Evolutionary conservation across 2,797 vertebrate genomes (phyloP).

Genomic region (Gallirallus australis): DNA sequence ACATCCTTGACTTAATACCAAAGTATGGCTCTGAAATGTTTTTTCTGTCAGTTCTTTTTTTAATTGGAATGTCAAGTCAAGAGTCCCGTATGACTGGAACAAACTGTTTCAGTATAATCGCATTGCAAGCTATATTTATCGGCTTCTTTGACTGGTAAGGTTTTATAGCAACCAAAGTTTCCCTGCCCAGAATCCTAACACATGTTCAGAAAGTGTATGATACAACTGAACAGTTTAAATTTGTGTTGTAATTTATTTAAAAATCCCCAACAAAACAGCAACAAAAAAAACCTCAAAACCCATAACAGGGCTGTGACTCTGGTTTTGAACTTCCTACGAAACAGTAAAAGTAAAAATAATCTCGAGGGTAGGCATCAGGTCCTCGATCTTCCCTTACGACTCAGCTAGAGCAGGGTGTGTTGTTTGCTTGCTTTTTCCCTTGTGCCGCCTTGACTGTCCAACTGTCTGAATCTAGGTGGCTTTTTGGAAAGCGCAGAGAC

Average conservation of each 20-base stretch:
- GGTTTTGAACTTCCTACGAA: neutral
- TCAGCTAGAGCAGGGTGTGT: neutral
- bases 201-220: slow-evolving; percentile 1
- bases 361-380: neutral
- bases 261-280: neutral
- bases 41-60: slow-evolving; percentile 55
- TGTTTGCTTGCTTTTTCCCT: neutral
- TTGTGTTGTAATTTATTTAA: neutral
- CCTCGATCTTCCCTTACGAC: neutral
- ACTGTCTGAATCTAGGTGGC: neutral
- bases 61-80: slow-evolving; percentile 57
- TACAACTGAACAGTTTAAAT: neutral
- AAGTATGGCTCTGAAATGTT: slow-evolving; percentile 40
- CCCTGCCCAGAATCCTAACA: slow-evolving; percentile 10
- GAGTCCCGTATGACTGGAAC: slow-evolving; percentile 46
- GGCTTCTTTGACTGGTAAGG: slow-evolving; percentile 24
- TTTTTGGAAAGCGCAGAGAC: neutral
- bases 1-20: neutral
- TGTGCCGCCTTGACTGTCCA: neutral
- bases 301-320: neutral
- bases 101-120: slow-evolving; percentile 64
- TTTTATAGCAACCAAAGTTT: slow-evolving; percentile 41
- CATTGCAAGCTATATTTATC: slow-evolving; percentile 59
- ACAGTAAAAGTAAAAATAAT: neutral
- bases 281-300: neutral